Percentiles rank a stretch among this genome's conserved stretches.
phyloP scores from a whole-genome alignment of 2,113 vertebrate genomes.

The Kryptolebias marmoratus region DNA sequence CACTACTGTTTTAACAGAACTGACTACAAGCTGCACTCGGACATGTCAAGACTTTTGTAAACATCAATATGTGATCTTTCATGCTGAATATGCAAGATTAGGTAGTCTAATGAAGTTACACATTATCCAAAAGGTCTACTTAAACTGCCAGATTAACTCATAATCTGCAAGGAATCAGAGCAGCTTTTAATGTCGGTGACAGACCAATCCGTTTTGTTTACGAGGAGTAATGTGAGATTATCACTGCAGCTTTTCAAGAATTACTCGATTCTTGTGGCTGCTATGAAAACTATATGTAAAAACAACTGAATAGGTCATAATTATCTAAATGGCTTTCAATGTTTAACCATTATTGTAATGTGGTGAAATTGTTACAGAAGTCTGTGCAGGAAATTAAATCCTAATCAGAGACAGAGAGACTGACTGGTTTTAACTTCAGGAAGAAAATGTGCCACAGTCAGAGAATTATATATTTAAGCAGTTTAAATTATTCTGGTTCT shows the following conservation, averaged over 20 bases:
- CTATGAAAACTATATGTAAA: not conserved
- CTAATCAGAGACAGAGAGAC: no score
- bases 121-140: not conserved
- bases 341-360: no score
- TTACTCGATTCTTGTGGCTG: not conserved
- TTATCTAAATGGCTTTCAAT: no score
- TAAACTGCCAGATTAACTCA: not conserved
- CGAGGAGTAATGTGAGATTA: not conserved
- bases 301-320: no score
- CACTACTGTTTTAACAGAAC: not conserved
- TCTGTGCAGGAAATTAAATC: no score
- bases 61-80: not conserved
- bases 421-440: no score
- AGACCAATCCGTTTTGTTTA: not conserved
- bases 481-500: no score
- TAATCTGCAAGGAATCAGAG: not conserved
- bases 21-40: not conserved
- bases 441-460: no score
- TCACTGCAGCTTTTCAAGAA: not conserved
- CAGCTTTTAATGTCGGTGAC: conserved; percentile 1
- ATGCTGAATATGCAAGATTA: not conserved
- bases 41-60: not conserved
- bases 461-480: no score
- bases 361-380: no score
- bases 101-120: conserved; percentile 1